Conservation (phyloP, 2,113 vertebrate species). For the Microcebus tavaratra region DNA sequence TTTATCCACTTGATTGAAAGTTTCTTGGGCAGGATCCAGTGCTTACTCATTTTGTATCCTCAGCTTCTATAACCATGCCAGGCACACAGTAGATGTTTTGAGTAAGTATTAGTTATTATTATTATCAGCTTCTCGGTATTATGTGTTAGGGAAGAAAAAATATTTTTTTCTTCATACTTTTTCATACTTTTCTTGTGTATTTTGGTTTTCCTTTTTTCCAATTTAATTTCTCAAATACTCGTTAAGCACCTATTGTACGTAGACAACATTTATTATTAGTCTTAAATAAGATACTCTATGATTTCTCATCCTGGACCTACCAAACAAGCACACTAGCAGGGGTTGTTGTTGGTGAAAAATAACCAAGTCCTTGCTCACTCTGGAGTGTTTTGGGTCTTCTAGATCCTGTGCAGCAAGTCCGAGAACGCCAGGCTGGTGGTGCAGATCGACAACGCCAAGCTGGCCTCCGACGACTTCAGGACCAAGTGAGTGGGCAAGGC, state of each 20-base stretch:
- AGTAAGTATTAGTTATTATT: not conserved
- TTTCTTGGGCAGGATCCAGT: not conserved
- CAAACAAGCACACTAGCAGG: not conserved
- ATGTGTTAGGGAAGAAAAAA: not conserved
- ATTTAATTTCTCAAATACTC: slow-evolving; percentile 1
- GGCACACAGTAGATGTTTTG: not conserved
- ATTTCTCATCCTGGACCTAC: not conserved
- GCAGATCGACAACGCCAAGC: slow-evolving; percentile 87
- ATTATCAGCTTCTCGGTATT: not conserved
- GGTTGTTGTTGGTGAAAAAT: not conserved
- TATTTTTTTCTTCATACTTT: too few relatives aligned
- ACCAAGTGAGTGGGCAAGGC: slow-evolving; percentile 85
- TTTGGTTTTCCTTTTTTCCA: not conserved
- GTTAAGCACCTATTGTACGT: not conserved
- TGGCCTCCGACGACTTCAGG: slow-evolving; percentile 89
- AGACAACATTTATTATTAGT: not conserved
- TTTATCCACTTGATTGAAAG: not conserved
- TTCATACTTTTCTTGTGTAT: not conserved
- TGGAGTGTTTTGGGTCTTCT: slow-evolving; percentile 64
- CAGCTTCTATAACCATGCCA: not conserved
- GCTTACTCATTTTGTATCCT: not conserved
- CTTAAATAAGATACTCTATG: not conserved
- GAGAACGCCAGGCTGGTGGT: slow-evolving; percentile 86
- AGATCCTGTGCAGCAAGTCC: slow-evolving; percentile 86
- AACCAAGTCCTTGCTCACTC: not conserved